Evolutionary conservation across 2,888 invertebrate species (phyloP), one percentile per base, ranked within the genome.

Genomic region (Idaea aversata): DNA sequence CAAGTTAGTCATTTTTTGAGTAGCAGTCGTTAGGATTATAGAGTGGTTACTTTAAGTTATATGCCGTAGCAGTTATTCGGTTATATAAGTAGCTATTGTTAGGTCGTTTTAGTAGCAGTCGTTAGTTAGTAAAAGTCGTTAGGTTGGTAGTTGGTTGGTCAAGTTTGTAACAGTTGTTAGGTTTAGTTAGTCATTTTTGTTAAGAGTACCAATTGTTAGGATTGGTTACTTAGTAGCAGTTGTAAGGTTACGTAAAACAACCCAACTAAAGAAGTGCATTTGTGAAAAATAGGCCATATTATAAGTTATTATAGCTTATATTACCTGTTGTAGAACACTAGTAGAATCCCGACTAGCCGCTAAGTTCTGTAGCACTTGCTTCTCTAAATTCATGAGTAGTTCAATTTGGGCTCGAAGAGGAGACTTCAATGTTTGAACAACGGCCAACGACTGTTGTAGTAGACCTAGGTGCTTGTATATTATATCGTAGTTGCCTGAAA

Each of bases 401-500:
- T 96, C 95, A 34, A 94, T 84, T 67, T 93, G 93, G 0, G 89
- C 84, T 0, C 93, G 87, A 68, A 88, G 88, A 0, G 93, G 91
- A 0, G 95, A 94, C 74, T 94, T 94, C 16, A 95, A 75, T 0
- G 94, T 91, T 75, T 95, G 94, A 5, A 94, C 91, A 15, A 95
- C 92, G 3, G 86, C 93, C 47, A 91, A 64, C 0, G 91, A 87
- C 69, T 93, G 92, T 65, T 93, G 93, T 0, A 93, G 69, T 0
- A 93, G 73, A 1, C 91, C 93, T 1, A 87, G 66, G 64, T 93
- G 82, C n/a, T 85, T 85, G 35, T 76, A 72, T 58, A 93, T 92
- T 7, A 91, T 63, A 2, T 88, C 86, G 71, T 93, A 91, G 69
- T 92, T 90, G 3, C 93, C 93, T 93, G 75, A 1, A 76, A 70